A percentile compares a stretch with the other conserved stretches of the same genome.
These are phyloP conservation scores for Burhinus oedicnemus DNA, from an alignment of 2,113 vertebrate genomes.

Conservation along the genomic window DNA sequence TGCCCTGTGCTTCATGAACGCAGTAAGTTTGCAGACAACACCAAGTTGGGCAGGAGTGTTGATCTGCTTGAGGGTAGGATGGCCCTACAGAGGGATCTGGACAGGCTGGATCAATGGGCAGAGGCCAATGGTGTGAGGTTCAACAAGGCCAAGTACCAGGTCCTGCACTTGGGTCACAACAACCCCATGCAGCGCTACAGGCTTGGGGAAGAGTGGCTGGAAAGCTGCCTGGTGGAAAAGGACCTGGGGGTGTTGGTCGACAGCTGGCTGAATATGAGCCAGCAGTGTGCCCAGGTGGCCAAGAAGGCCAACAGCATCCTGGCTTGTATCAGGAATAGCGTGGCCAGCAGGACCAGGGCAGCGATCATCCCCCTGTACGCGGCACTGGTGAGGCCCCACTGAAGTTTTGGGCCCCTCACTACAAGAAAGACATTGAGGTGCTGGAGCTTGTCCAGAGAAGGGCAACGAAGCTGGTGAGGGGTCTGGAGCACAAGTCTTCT, in stretches of 20 bases:
- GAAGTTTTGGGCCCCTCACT: not conserved
- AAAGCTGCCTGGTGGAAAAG: not conserved
- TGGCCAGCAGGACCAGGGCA: not conserved
- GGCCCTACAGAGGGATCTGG: not conserved
- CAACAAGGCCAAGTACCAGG: not conserved
- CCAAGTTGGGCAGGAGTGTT: not conserved
- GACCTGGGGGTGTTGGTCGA: not conserved
- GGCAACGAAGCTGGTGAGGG: not conserved
- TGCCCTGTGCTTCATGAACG: not conserved
- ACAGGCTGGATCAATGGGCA: not conserved
- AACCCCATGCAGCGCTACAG: not conserved
- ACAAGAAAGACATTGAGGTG: not conserved
- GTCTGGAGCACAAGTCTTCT: not conserved
- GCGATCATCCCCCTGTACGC: not conserved
- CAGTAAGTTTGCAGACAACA: not conserved
- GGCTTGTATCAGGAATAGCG: not conserved
- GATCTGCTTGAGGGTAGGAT: not conserved
- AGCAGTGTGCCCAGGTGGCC: not conserved
- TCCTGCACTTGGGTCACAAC: not conserved
- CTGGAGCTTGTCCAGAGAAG: not conserved
- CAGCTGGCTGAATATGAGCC: not conserved
- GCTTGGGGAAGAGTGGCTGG: not conserved
- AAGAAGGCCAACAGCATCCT: not conserved
- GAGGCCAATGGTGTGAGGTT: not conserved
- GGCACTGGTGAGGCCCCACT: not conserved